Evolutionary conservation across 2,113 vertebrate genomes (phyloP).

Genomic region (Dascyllus trimaculatus): DNA sequence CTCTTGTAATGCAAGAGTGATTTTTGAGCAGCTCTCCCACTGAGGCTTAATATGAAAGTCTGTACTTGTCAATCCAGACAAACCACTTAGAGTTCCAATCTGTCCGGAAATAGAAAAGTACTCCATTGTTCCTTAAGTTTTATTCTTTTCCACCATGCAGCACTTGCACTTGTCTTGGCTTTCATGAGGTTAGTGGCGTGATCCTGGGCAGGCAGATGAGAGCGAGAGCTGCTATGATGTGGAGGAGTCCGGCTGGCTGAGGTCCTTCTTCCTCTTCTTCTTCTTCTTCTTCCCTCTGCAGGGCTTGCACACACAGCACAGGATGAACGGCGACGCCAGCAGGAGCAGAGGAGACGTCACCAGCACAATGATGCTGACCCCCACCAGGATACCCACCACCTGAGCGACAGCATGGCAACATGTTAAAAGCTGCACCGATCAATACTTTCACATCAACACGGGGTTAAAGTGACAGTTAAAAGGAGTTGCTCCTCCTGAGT

Average conservation of each 20-base stretch:
- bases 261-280: constrained; percentile 68
- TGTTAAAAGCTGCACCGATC: background rate
- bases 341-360: constrained; percentile 95
- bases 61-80: background rate
- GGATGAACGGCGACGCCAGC: constrained; percentile 94
- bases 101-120: constrained; percentile 4
- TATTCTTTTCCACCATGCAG: constrained; percentile 11
- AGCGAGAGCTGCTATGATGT: constrained; percentile 53
- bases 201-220: constrained; percentile 31
- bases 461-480: background rate
- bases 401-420: constrained; percentile 68
- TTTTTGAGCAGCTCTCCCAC: constrained; percentile 15
- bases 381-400: constrained; percentile 97
- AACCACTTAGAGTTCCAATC: constrained; percentile 6
- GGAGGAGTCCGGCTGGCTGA: constrained; percentile 80
- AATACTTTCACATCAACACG: background rate
- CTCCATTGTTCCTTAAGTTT: constrained; percentile 14
- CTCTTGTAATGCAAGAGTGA: constrained; percentile 7
- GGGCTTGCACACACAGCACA: constrained; percentile 96
- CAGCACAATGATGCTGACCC: constrained; percentile 92
- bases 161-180: constrained; percentile 23
- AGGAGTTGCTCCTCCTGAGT: too few species aligned
- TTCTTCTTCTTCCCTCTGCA: constrained; percentile 88
- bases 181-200: background rate
- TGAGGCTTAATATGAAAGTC: constrained; percentile 13